Evolutionary conservation across 2,113 vertebrate species (phyloP).

Genomic region (Macaca fascicularis): DNA sequence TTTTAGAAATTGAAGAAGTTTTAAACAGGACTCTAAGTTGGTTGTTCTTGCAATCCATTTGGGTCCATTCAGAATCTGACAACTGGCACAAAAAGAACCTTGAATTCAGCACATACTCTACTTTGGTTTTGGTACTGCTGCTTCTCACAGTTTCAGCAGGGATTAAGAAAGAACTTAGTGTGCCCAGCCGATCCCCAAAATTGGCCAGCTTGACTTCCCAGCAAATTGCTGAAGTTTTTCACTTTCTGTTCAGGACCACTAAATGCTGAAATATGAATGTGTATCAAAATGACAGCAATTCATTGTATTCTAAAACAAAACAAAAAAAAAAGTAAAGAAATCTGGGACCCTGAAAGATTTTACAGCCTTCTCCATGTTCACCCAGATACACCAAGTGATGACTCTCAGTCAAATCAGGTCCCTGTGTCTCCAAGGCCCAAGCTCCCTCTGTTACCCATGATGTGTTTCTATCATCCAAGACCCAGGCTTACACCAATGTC

Average conservation of each 20-base stretch:
- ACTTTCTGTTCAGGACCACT: slow-evolving; percentile 78
- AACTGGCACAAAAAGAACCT: neutral
- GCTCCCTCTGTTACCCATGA: neutral
- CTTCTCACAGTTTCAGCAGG: slow-evolving; percentile 29
- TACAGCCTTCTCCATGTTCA: neutral
- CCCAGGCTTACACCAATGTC: neutral
- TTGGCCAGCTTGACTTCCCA: slow-evolving; percentile 56
- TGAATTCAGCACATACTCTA: neutral
- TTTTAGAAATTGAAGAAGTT: slow-evolving; percentile 70
- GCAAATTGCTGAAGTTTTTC: slow-evolving; percentile 79
- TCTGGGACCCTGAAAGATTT: neutral
- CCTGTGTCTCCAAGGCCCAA: neutral
- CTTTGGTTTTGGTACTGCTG: neutral
- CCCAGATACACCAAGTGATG: neutral
- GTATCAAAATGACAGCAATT: slow-evolving; percentile 77
- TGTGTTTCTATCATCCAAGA: neutral
- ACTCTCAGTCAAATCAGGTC: neutral
- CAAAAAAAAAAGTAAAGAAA: neutral
- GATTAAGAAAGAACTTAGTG: neutral
- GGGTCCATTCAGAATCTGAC: neutral
- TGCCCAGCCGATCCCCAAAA: neutral
- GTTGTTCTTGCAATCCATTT: slow-evolving; percentile 45
- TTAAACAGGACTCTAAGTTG: slow-evolving; percentile 17
- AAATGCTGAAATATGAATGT: slow-evolving; percentile 82
- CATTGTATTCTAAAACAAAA: slow-evolving; percentile 68